Conservation (phyloP, 2,113 vertebrate genomes). For the Chionodraco myersi region DNA sequence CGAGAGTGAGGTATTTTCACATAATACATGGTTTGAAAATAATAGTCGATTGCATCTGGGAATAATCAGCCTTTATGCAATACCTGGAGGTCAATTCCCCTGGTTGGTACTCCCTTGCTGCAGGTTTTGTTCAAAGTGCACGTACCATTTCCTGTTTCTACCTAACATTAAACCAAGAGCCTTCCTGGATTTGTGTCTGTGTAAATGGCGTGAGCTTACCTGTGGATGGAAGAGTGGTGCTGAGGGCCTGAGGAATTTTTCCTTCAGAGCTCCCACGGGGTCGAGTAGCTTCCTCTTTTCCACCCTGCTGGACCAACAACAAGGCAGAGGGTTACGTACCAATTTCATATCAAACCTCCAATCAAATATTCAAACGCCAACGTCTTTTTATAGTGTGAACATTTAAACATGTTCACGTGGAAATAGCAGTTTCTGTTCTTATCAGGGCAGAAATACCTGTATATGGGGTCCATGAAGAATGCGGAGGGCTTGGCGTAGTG, state of each 20-base stretch:
- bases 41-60: conserved; percentile 68
- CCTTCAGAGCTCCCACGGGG: conserved; percentile 95
- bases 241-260: conserved; percentile 95
- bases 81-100: conserved; percentile 46
- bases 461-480: conserved; percentile 99
- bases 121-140: conserved; percentile 40
- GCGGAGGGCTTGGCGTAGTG: conserved; percentile 98
- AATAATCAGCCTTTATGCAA: conserved; percentile 57
- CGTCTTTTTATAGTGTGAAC: background rate
- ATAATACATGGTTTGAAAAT: conserved; percentile 71
- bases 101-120: conserved; percentile 44
- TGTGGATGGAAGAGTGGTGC: conserved; percentile 96
- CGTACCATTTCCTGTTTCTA: conserved; percentile 37
- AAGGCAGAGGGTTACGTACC: conserved; percentile 94
- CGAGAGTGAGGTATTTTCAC: conserved; percentile 70
- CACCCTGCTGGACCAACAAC: conserved; percentile 99
- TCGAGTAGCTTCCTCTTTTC: conserved; percentile 99
- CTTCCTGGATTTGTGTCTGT: conserved; percentile 5
- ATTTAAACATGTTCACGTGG: background rate
- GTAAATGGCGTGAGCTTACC: conserved; percentile 80
- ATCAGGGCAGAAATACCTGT: conserved; percentile 95
- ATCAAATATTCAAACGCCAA: conserved; percentile 5
- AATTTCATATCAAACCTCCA: conserved; percentile 43
- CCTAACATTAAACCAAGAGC: background rate
- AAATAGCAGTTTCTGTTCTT: conserved; percentile 61